Evolutionary conservation across 2,888 invertebrate species (phyloP).

Genomic region (Apotomis capreana): DNA sequence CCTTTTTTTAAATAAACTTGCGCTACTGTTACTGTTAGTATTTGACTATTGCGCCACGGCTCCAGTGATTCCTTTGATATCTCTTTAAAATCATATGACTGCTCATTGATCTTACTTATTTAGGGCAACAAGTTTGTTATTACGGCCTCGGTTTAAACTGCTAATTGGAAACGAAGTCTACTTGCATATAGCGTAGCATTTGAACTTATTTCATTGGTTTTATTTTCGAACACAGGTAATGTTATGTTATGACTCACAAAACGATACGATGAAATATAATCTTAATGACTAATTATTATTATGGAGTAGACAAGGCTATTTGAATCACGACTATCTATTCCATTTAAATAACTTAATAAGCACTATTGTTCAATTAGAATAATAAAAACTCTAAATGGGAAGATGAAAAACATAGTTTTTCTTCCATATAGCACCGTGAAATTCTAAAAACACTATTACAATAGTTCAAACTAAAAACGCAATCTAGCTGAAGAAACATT

Average conservation of each 20-base stretch:
- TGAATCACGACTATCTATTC: no score
- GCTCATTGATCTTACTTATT: constrained; percentile 35
- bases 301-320: no score
- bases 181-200: background rate
- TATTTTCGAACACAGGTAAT: background rate
- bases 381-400: no score
- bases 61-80: constrained; percentile 44
- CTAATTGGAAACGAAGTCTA: constrained; percentile 3
- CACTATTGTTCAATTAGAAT: no score
- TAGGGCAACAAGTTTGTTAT: constrained; percentile 17
- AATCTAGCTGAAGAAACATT: background rate
- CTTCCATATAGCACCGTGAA: background rate
- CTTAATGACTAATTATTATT: no score
- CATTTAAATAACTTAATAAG: no score
- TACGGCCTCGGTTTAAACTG: background rate
- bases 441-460: background rate
- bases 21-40: constrained; percentile 26
- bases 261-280: no score
- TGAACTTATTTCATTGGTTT: background rate
- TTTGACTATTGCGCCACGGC: constrained; percentile 43
- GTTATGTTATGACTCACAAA: no score
- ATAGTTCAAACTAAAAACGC: background rate
- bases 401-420: no score
- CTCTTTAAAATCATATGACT: constrained; percentile 39
- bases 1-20: background rate